Evolutionary conservation across 2,888 invertebrate genomes (phyloP), one percentile per base, ranked within the genome.

Genomic region (Hetaerina titia): DNA sequence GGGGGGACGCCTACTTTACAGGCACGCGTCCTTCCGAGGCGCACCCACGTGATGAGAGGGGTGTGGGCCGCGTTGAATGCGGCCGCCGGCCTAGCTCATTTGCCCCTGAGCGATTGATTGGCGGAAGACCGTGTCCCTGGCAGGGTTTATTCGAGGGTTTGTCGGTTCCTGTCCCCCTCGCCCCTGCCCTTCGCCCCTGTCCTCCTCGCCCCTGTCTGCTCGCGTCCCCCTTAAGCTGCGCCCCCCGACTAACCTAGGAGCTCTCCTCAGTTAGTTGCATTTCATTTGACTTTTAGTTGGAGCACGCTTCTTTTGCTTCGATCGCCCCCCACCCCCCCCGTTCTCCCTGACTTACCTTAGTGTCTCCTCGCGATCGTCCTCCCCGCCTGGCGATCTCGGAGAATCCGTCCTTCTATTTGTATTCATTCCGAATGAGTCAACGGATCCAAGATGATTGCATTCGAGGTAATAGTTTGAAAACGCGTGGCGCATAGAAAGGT

Each of bases 51-150:
- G 81, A 81, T 31, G 31, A 81, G 81, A 5, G 81, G 13, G 25
- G 81, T 25, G 69, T 22, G 25, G 81, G 22, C 81, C 31, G 81
- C 31, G 81, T 81, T 31, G 81, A 81, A 81, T 81, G 81, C 31
- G 45, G 45, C 45, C 45, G 45, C 45, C 4, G 81, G 25, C 81
- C 25, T 31, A 25, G 89, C 17, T 89, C 58, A 58, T 89, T 89
- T 89, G 57, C 57, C 89, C 58, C 57, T 58, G 45, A 89, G 57
- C 57, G 89, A 89, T 89, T 57, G 57, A 89, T 89, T 57, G 89
- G 31, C 57, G 56, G 57, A 89, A 58, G n/a, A 22, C 89, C 89
- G 89, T 57, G 89, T 89, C 89, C 89, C 56, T 89, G 57, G 89
- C 89, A 89, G 89, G 89, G 57, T 58, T 58, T 89, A 57, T 89